These are phyloP conservation scores for Criorhina ranunculi DNA, from an alignment of 2,888 invertebrate genomes.

Conservation along the genomic window DNA sequence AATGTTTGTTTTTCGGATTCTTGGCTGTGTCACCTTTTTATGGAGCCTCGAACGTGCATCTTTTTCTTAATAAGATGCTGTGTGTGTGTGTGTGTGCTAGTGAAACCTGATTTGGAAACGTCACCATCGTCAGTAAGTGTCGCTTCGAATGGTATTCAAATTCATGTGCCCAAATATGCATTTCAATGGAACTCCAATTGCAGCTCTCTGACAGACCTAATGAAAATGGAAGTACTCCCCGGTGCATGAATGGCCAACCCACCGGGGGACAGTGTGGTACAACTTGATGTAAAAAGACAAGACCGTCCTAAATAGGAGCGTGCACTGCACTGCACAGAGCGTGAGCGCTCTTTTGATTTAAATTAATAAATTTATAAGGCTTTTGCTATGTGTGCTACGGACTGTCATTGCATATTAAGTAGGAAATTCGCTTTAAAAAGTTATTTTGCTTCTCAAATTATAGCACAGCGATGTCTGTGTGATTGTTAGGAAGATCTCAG, in stretches of 20 bases:
- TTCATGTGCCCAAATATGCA: conserved; percentile 73
- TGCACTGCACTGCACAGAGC: conserved; percentile 31
- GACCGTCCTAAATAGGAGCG: conserved; percentile 55
- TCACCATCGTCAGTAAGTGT: conserved; percentile 50
- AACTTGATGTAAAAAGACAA: conserved; percentile 56
- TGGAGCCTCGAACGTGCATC: conserved; percentile 62
- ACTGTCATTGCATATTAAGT: conserved; percentile 56
- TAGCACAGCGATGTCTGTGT: neutral
- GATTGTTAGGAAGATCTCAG: conserved; percentile 25
- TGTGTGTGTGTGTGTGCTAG: conserved; percentile 17
- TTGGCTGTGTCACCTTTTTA: conserved; percentile 63
- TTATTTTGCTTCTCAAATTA: conserved; percentile 34
- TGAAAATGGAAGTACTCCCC: conserved; percentile 60
- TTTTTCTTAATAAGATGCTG: conserved; percentile 64
- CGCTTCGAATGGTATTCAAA: conserved; percentile 72
- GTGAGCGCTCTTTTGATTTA: conserved; percentile 61
- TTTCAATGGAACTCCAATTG: conserved; percentile 63
- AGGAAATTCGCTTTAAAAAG: conserved; percentile 32
- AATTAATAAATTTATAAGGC: conserved; percentile 74
- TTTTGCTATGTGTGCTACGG: conserved; percentile 52
- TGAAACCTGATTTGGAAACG: conserved; percentile 51
- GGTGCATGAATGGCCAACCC: conserved; percentile 62
- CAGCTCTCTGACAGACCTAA: conserved; percentile 45
- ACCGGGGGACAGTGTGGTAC: conserved; percentile 22
- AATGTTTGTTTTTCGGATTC: conserved; percentile 56